Conservation (phyloP, 2,797 vertebrate species). For the Varecia variegata region DNA sequence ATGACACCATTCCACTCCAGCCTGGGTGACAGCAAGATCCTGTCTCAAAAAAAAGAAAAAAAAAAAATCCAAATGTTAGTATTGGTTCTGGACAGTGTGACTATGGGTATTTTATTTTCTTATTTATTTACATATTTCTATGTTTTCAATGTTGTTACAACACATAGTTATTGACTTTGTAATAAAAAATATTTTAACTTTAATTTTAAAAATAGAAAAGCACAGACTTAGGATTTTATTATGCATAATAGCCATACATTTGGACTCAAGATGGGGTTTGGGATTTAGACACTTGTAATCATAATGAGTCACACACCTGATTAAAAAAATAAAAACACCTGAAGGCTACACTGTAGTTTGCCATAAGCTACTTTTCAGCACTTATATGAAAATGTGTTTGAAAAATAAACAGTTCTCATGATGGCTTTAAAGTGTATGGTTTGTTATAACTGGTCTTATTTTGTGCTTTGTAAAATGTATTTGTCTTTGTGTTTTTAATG, state of each 20-base stretch:
- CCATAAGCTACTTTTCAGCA: background rate
- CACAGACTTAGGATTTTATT: background rate
- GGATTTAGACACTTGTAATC: conserved; percentile 14
- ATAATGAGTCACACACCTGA: background rate
- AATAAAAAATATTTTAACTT: background rate
- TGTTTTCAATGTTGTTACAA: background rate
- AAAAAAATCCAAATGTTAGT: background rate
- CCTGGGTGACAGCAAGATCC: too few species aligned
- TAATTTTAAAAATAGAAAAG: conserved; percentile 30
- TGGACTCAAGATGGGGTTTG: background rate
- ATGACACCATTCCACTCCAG: too few species aligned
- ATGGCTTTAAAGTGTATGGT: background rate
- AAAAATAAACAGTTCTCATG: background rate
- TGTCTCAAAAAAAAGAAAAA: too few species aligned
- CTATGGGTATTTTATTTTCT: background rate
- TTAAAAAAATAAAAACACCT: conserved; percentile 3
- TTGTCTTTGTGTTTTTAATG: conserved; percentile 3
- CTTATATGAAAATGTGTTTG: background rate
- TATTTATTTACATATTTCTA: background rate
- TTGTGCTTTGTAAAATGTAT: conserved; percentile 18
- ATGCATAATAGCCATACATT: background rate
- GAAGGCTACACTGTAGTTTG: background rate
- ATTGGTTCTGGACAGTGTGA: background rate
- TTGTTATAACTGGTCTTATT: background rate
- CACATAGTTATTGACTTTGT: background rate